Evolutionary conservation across 2,113 vertebrate species (phyloP).

Genomic region (Salvelinus sp.): DNA sequence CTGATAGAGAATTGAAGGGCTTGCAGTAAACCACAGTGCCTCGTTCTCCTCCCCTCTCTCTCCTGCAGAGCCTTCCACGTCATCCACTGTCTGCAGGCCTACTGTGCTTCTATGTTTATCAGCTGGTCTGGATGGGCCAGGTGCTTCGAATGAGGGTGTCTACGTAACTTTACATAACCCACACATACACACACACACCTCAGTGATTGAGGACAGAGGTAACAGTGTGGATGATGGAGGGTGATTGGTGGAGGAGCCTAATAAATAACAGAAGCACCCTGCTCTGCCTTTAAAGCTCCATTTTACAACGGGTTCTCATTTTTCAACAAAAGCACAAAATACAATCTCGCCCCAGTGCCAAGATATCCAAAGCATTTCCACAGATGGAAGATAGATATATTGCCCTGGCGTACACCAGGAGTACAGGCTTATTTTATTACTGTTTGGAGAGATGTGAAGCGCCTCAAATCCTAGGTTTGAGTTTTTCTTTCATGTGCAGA

Average conservation of each 20-base stretch:
- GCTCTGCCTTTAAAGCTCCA: slow-evolving; percentile 22
- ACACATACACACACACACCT: not conserved
- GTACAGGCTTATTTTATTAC: slow-evolving; percentile 28
- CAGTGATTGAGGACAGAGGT: not conserved
- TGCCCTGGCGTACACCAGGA: slow-evolving; percentile 23
- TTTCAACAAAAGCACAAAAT: slow-evolving; percentile 40
- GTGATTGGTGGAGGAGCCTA: slow-evolving; percentile 10
- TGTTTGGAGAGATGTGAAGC: slow-evolving; percentile 6
- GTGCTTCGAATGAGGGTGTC: too few relatives aligned
- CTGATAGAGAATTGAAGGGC: too few relatives aligned
- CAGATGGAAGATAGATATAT: slow-evolving; percentile 39
- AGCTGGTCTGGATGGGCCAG: too few relatives aligned
- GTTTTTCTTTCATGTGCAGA: not conserved
- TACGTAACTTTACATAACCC: not conserved
- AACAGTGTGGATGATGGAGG: not conserved
- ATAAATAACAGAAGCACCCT: slow-evolving; percentile 55
- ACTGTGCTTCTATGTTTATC: too few relatives aligned
- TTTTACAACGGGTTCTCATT: slow-evolving; percentile 31
- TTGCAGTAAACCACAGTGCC: not conserved
- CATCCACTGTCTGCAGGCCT: not conserved
- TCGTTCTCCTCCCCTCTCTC: slow-evolving; percentile 3
- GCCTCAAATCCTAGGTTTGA: slow-evolving; percentile 16
- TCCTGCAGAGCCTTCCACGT: slow-evolving; percentile 11
- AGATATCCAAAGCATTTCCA: slow-evolving; percentile 42
- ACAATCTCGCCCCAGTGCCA: slow-evolving; percentile 20